Percentiles rank a stretch among this genome's conserved stretches.
Evolutionary conservation across 2,113 vertebrate genomes (phyloP).

Genomic region (Anser brachyrhynchus): DNA sequence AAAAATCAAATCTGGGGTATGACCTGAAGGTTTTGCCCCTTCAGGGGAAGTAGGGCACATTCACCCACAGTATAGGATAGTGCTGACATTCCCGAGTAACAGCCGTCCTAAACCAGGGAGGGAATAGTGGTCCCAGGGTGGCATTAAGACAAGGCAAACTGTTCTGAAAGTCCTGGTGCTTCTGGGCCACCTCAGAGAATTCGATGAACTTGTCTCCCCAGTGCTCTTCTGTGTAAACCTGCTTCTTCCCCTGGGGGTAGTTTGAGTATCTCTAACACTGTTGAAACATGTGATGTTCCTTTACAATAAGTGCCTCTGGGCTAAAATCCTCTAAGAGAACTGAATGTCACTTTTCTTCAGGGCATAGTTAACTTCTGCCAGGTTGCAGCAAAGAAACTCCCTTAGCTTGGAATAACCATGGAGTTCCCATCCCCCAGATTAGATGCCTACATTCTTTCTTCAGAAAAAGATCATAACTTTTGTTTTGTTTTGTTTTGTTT

Average conservation of each 20-base stretch:
- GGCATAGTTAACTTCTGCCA: not conserved
- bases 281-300: not conserved
- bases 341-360: not conserved
- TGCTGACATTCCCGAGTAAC: not conserved
- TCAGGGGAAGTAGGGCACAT: not conserved
- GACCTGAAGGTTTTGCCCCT: too few species aligned
- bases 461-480: not conserved
- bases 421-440: not conserved
- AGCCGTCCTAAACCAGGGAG: not conserved
- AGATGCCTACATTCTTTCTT: not conserved
- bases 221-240: not conserved
- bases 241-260: not conserved
- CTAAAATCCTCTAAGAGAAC: not conserved
- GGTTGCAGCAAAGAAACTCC: not conserved
- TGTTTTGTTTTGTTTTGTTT: not conserved
- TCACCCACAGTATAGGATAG: not conserved
- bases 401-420: not conserved
- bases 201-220: not conserved
- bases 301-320: not conserved
- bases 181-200: not conserved
- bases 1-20: not conserved
- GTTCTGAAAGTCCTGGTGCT: not conserved
- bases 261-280: not conserved
- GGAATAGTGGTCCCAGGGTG: not conserved
- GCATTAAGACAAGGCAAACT: not conserved